Conservation (phyloP, 2,113 vertebrate species). For the Cebidichthys violaceus region DNA sequence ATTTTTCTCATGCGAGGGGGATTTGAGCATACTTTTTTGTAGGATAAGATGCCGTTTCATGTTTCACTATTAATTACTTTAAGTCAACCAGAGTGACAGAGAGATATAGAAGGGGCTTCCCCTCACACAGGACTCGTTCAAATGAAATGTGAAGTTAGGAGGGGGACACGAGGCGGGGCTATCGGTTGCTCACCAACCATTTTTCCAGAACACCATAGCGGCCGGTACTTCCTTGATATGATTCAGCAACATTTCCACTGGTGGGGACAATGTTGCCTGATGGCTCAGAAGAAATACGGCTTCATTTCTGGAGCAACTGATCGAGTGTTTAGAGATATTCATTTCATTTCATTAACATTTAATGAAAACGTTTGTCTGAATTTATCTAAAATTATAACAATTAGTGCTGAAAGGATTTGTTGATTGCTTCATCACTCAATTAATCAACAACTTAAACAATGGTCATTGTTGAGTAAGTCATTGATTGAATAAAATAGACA, state of each 20-base stretch:
- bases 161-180: background rate
- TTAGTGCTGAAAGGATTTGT: background rate
- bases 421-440: background rate
- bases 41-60: background rate
- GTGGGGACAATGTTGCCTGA: background rate
- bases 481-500: background rate
- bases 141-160: background rate
- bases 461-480: background rate
- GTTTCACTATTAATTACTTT: background rate
- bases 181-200: background rate
- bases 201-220: background rate
- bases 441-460: background rate
- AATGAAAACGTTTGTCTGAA: background rate
- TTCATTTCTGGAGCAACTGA: background rate
- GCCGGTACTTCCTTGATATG: background rate
- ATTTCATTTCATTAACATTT: background rate
- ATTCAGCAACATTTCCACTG: slow-evolving; percentile 9
- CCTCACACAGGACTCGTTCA: background rate
- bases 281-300: background rate
- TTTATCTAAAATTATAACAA: background rate
- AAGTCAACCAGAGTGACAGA: background rate
- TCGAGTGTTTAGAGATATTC: background rate
- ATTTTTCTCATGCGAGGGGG: slow-evolving; percentile 19
- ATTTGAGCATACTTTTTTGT: background rate
- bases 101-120: background rate